Percentiles rank a stretch among this genome's conserved stretches.
Conservation (phyloP, 2,113 vertebrate genomes). For the Parus major region DNA sequence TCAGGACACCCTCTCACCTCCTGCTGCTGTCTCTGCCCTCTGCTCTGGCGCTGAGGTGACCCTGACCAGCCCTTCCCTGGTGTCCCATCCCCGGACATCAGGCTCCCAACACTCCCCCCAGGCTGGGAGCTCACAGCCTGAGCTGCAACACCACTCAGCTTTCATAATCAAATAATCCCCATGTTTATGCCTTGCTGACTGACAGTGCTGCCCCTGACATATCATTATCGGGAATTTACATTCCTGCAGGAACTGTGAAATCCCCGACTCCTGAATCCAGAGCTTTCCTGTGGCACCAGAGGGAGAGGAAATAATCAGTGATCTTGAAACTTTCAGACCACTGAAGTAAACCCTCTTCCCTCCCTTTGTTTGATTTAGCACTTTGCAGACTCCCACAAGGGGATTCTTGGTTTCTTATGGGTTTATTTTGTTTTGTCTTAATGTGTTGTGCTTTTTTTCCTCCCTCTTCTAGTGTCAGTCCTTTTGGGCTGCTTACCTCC, state of each 20-base stretch:
- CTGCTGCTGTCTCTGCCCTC: not conserved
- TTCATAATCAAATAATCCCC: conserved; percentile 56
- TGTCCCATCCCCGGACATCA: rapidly evolving
- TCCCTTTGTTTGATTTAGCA: conserved; percentile 60
- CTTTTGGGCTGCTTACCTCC: not conserved
- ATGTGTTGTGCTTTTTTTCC: conserved; percentile 15
- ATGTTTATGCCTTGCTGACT: conserved; percentile 31
- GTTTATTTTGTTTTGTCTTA: conserved; percentile 58
- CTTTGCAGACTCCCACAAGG: conserved; percentile 36
- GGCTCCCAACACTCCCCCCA: rapidly evolving
- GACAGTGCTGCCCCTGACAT: conserved; percentile 39
- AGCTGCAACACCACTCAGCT: not conserved
- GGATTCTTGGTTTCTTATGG: conserved; percentile 25
- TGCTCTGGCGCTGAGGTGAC: not conserved
- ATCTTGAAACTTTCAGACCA: conserved; percentile 58
- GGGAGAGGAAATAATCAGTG: conserved; percentile 61
- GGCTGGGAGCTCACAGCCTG: not conserved
- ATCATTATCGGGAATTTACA: conserved; percentile 57
- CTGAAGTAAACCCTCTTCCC: conserved; percentile 49
- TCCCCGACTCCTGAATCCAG: not conserved
- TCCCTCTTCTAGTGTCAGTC: not conserved
- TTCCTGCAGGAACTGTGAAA: conserved; percentile 45
- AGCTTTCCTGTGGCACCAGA: conserved; percentile 59
- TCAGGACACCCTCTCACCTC: not conserved
- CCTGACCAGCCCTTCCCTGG: not conserved